These are phyloP conservation scores for Acanthopleura granulata DNA, from an alignment of 2,888 invertebrate genomes.

Conservation along the genomic window DNA sequence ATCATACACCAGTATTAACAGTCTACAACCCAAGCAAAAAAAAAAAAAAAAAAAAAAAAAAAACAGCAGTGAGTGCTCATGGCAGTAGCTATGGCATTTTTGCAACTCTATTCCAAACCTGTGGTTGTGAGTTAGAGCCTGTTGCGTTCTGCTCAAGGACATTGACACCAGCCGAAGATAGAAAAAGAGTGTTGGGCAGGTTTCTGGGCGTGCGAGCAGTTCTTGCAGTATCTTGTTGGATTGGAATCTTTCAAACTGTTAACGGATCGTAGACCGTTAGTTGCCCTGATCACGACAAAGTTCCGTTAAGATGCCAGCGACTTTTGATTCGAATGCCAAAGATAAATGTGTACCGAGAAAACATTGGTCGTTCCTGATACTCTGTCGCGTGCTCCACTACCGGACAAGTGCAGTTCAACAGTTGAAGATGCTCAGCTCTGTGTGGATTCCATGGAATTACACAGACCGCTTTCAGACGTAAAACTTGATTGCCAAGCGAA, in stretches of 20 bases:
- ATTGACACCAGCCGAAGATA: not conserved
- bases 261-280: not conserved
- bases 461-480: too few relatives aligned
- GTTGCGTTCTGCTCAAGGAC: not conserved
- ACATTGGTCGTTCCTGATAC: not conserved
- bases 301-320: not conserved
- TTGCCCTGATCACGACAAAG: not conserved
- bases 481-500: conserved; percentile 27
- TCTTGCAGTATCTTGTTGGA: not conserved
- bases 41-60: not conserved
- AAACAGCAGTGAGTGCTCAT: not conserved
- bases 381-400: not conserved
- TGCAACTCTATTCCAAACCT: not conserved
- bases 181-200: not conserved
- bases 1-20: not conserved
- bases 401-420: too few relatives aligned
- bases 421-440: too few relatives aligned
- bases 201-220: not conserved
- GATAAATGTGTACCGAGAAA: not conserved
- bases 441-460: too few relatives aligned
- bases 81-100: not conserved
- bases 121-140: not conserved
- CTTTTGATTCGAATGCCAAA: not conserved
- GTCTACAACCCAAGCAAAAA: not conserved
- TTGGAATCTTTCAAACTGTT: too few relatives aligned